phyloP scores from a whole-genome alignment of 2,113 vertebrate species.

The Sminthopsis crassicaudata region DNA sequence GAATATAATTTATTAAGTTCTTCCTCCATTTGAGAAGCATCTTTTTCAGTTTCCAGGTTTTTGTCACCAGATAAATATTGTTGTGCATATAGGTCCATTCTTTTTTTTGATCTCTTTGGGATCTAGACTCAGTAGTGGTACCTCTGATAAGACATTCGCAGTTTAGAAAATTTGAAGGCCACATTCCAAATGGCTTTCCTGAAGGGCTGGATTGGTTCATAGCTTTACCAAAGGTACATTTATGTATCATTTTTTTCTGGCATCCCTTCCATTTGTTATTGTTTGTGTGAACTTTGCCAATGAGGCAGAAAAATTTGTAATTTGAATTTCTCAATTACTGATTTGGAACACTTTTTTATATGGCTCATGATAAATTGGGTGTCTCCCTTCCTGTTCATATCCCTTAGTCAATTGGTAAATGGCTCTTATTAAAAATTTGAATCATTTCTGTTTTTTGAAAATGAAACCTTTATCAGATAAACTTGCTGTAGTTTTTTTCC shows the following conservation, averaged over 20 bases:
- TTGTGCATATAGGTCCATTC: neutral
- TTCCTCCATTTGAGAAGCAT: neutral
- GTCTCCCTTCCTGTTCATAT: neutral
- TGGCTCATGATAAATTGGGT: neutral
- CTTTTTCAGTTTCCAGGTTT: neutral
- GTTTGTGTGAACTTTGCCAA: neutral
- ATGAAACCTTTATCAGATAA: neutral
- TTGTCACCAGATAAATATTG: neutral
- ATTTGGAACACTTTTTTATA: neutral
- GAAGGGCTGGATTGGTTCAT: neutral
- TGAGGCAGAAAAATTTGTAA: neutral
- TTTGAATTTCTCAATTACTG: neutral
- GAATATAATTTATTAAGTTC: neutral
- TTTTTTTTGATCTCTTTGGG: neutral
- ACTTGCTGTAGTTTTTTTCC: too few relatives aligned
- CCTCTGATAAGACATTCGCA: neutral
- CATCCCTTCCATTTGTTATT: neutral
- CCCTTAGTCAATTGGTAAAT: neutral
- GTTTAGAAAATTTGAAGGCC: neutral
- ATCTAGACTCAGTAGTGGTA: neutral
- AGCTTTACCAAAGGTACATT: neutral
- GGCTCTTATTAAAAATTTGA: neutral
- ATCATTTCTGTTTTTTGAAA: neutral
- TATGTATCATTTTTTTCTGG: neutral
- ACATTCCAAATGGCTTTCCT: neutral